Percentiles rank a stretch among this genome's conserved stretches.
Conservation (phyloP, 1,140 invertebrate species). For the Calephelis virginiensis region DNA sequence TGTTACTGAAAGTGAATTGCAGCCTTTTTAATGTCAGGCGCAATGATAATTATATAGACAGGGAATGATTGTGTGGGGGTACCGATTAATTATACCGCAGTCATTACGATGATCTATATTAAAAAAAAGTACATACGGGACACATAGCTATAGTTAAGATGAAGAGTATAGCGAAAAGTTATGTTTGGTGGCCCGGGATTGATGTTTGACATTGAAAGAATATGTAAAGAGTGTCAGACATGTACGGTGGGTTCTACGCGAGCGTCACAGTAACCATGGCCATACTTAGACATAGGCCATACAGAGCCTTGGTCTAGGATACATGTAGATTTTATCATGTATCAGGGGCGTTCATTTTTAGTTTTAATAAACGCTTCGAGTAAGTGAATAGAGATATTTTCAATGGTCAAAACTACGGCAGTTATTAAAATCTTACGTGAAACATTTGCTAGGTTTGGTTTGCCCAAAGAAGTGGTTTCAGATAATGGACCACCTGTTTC, state of each 20-base stretch:
- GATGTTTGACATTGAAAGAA: constrained; percentile 25
- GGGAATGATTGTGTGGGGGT: constrained; percentile 37
- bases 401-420: constrained; percentile 27
- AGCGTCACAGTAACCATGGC: constrained; percentile 24
- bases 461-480: constrained; percentile 43
- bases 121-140: constrained; percentile 29
- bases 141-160: constrained; percentile 28
- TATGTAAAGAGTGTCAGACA: constrained; percentile 15
- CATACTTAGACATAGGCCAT: no score
- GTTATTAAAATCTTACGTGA: constrained; percentile 29
- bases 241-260: constrained; percentile 19
- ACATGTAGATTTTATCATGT: constrained; percentile 25
- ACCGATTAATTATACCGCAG: constrained; percentile 29
- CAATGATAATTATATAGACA: constrained; percentile 36
- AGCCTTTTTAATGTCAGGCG: constrained; percentile 26
- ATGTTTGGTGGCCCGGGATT: constrained; percentile 27
- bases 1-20: constrained; percentile 1
- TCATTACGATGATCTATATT: constrained; percentile 10
- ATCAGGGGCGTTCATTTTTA: constrained; percentile 31
- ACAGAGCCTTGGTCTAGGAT: constrained; percentile 24
- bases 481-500: constrained; percentile 49
- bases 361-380: constrained; percentile 38
- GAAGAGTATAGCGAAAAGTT: constrained; percentile 23
- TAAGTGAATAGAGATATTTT: constrained; percentile 37
- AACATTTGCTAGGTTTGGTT: constrained; percentile 42